Base-by-base conservation (phyloP, 2,888 invertebrate genomes). In the Belgica antarctica region DNA sequence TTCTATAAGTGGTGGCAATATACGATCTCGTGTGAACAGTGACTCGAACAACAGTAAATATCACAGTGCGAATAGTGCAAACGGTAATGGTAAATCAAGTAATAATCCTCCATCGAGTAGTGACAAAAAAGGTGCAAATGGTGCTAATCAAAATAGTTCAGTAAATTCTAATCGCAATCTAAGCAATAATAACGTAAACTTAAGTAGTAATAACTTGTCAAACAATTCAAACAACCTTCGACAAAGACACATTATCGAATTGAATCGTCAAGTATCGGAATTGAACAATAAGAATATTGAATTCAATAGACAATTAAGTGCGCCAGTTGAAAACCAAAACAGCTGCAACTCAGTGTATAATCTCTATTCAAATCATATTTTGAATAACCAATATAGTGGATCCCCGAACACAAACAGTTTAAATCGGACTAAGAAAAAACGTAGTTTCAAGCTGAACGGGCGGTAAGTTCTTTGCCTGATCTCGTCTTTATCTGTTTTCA, bases 291-390 rank as follows among this genome's bases (percentile, higher is more conserved):
- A 70, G 17, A 80, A 80, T 75, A 77, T 78, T 72, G 79, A 79
- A 71, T 80, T 80, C 73, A 79, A 80, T 77, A 78, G 80, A 71
- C 80, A 80, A 75, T 75, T 80, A 34, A 80, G 80, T 74, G 80
- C 79, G 4, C 80, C 80, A 52, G 79, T 78, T 71, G 79, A 80
- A 66, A 71, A 72, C 66, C 57, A 70, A 62, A 70, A 65, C 62
- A 70, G 70, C 62, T 70, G 65, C 62, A 70, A 71, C 70, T 71
- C 68, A 47, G 70, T 71, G 63, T 62, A 71, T 70, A 70, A 70
- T 71, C 59, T 69, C 46, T 70, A 71, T 65, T 66, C 62, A 24
- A 70, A 71, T 68, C 70, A 71, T 52, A 71, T 63, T 65, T 25
- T 63, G 36, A 57, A 63, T 63, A 70, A 36, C 22, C 70, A 70